Evolutionary conservation across 2,113 vertebrate genomes (phyloP).

Genomic region (Lepidiolamprologus cunningtoni): DNA sequence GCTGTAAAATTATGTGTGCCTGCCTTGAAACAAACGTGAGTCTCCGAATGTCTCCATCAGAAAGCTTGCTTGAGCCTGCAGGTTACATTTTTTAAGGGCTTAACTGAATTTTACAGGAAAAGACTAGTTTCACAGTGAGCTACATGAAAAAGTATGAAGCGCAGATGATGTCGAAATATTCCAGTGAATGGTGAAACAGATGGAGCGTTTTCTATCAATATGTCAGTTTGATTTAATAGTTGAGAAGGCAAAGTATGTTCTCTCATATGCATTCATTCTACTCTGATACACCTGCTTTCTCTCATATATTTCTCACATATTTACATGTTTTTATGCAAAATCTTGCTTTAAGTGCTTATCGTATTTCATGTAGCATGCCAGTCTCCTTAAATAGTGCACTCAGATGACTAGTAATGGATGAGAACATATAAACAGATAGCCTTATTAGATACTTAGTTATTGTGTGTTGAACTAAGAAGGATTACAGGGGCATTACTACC

Average conservation of each 20-base stretch:
- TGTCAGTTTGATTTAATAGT: background rate
- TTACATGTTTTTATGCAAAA: background rate
- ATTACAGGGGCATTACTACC: background rate
- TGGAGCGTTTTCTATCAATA: background rate
- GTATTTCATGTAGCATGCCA: background rate
- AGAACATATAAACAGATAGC: background rate
- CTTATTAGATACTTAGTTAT: background rate
- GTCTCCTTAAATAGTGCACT: background rate
- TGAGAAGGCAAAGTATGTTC: background rate
- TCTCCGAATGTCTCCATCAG: conserved; percentile 45
- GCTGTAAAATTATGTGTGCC: conserved; percentile 31
- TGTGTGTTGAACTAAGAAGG: background rate
- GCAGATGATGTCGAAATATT: background rate
- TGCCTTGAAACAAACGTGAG: conserved; percentile 39
- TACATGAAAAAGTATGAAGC: background rate
- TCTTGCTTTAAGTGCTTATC: background rate
- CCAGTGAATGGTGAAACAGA: background rate
- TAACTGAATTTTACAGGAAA: conserved; percentile 1
- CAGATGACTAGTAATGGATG: background rate
- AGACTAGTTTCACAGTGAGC: background rate
- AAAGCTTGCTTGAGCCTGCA: conserved; percentile 3
- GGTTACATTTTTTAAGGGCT: background rate
- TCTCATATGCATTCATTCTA: background rate
- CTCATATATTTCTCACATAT: background rate
- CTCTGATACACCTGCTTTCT: background rate